These are phyloP conservation scores for Chrysemys picta DNA, from an alignment of 2,113 vertebrate genomes.

Conservation along the genomic window DNA sequence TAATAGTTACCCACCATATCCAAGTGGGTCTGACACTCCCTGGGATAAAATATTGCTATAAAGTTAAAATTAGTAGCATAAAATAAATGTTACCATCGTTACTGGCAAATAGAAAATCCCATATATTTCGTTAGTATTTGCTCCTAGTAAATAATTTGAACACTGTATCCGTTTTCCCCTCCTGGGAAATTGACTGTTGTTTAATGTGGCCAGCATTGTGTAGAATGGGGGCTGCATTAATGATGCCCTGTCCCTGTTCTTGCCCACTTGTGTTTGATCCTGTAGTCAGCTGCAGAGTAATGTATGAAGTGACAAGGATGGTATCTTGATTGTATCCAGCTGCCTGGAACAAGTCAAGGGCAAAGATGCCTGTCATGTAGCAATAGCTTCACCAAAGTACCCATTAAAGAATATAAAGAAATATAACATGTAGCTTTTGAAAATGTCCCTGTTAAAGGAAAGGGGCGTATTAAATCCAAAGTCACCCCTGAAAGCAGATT, in stretches of 20 bases:
- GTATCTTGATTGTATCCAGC: conserved; percentile 84
- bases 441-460: conserved; percentile 30
- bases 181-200: conserved; percentile 55
- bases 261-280: conserved; percentile 78
- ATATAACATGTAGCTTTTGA: conserved; percentile 12
- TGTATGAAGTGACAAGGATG: conserved; percentile 80
- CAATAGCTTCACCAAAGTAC: conserved; percentile 33
- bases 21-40: background rate
- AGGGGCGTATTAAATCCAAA: conserved; percentile 26
- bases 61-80: background rate
- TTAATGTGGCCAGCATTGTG: conserved; percentile 53
- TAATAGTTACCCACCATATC: rapidly evolving
- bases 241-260: conserved; percentile 70
- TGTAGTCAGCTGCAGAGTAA: conserved; percentile 76
- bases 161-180: background rate
- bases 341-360: conserved; percentile 75
- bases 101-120: background rate
- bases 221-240: conserved; percentile 64
- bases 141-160: background rate
- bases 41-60: background rate
- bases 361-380: conserved; percentile 56
- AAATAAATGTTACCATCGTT: background rate
- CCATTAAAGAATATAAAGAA: conserved; percentile 52
- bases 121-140: background rate
- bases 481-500: conserved; percentile 45